These are phyloP conservation scores for Hermatobates lingyangjiaoensis DNA, from an alignment of 1,140 invertebrate species.

Conservation along the genomic window DNA sequence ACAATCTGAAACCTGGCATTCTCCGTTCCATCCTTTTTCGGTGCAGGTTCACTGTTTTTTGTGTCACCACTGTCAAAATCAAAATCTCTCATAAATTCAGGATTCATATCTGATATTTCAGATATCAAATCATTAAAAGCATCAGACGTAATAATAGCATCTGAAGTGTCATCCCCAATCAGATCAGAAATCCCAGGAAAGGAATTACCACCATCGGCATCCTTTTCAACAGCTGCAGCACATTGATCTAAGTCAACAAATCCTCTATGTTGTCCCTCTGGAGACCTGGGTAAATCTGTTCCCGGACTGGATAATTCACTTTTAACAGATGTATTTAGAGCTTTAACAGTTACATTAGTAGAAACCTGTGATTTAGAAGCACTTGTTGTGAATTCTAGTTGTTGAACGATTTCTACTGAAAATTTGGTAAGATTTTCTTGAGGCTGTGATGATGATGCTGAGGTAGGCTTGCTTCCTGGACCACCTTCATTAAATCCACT, in stretches of 20 bases:
- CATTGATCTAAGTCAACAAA: conserved; percentile 64
- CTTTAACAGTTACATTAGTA: conserved; percentile 81
- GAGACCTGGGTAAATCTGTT: conserved; percentile 4
- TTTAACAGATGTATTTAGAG: conserved; percentile 62
- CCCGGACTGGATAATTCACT: conserved; percentile 34
- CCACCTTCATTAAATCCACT: neutral
- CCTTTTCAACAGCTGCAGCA: conserved; percentile 58
- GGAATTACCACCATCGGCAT: conserved; percentile 40
- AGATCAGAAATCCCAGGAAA: conserved; percentile 61
- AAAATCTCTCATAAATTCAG: conserved; percentile 68
- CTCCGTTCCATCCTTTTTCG: neutral
- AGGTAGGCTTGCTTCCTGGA: conserved; percentile 5
- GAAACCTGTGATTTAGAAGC: conserved; percentile 62
- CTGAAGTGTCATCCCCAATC: conserved; percentile 56
- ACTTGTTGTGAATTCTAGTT: conserved; percentile 67
- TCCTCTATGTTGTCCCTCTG: conserved; percentile 49
- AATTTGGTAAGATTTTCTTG: conserved; percentile 52
- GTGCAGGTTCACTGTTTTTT: conserved; percentile 22
- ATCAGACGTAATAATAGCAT: conserved; percentile 59
- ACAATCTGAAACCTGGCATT: neutral
- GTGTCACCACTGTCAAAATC: conserved; percentile 44
- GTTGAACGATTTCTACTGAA: conserved; percentile 77
- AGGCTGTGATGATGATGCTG: conserved; percentile 13
- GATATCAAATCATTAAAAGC: conserved; percentile 75
- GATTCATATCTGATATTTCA: conserved; percentile 62